Percentiles rank a stretch among this genome's conserved stretches.
Evolutionary conservation across 2,797 vertebrate species (phyloP).

Genomic region (Sciaenops ocellatus): DNA sequence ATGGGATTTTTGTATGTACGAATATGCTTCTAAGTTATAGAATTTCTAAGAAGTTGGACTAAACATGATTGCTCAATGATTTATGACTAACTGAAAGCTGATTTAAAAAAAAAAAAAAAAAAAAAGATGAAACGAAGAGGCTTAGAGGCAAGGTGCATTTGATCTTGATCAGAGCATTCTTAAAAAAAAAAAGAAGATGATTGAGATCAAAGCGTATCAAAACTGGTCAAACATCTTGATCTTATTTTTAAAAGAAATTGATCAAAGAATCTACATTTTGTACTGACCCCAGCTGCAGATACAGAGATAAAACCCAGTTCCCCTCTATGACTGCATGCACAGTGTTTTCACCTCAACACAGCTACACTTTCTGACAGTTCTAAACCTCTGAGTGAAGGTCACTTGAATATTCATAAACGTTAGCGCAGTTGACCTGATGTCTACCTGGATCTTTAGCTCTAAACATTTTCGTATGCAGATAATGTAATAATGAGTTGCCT

Average conservation of each 20-base stretch:
- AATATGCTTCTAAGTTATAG: neutral
- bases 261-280: conserved; percentile 36
- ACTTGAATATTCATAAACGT: conserved; percentile 42
- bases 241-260: conserved; percentile 9
- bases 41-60: neutral
- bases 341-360: conserved; percentile 4
- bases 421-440: conserved; percentile 5
- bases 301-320: conserved; percentile 31
- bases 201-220: conserved; percentile 31
- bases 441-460: conserved; percentile 33
- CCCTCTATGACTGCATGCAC: neutral
- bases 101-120: too few relatives aligned
- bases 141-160: conserved; percentile 24
- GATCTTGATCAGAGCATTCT: conserved; percentile 30
- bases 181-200: neutral
- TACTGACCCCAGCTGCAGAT: conserved; percentile 10
- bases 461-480: conserved; percentile 44
- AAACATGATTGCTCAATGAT: conserved; percentile 16
- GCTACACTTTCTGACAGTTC: conserved; percentile 46
- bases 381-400: conserved; percentile 26
- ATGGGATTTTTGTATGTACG: conserved; percentile 19
- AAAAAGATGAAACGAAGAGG: conserved; percentile 24
- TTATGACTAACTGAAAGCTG: conserved; percentile 6
- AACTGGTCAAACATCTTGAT: conserved; percentile 32
- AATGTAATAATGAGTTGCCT: conserved; percentile 27